phyloP scores from a whole-genome alignment of 2,113 vertebrate species.

The Microcebus ravelobensis region DNA sequence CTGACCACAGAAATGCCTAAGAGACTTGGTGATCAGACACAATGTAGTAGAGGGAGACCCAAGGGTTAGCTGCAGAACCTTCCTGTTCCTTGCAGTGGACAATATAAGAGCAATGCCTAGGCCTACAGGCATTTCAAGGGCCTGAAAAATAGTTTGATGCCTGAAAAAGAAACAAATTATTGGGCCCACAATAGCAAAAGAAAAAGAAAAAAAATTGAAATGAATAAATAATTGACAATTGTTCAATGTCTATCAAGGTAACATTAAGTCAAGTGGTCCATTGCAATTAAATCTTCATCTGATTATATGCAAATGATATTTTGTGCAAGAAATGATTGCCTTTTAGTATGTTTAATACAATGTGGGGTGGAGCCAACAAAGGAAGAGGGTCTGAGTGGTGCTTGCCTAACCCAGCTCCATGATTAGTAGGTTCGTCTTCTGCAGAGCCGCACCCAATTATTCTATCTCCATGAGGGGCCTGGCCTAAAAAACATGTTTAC shows the following conservation, averaged over 20 bases:
- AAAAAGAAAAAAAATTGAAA: constrained; percentile 3
- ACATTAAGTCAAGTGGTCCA: not conserved
- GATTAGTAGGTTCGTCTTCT: not conserved
- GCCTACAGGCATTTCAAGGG: not conserved
- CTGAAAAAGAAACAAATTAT: not conserved
- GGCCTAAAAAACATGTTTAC: not conserved
- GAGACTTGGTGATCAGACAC: not conserved
- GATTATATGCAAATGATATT: not conserved
- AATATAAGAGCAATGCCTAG: not conserved
- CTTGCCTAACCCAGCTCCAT: not conserved
- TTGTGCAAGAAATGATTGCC: not conserved
- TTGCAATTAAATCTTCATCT: not conserved
- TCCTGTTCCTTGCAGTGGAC: not conserved
- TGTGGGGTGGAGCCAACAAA: not conserved
- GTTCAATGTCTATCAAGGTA: not conserved
- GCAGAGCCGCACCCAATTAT: not conserved
- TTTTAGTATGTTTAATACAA: not conserved
- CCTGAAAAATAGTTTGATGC: not conserved
- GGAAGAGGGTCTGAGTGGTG: not conserved
- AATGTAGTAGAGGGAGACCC: not conserved
- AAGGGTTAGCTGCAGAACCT: not conserved
- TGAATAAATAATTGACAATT: not conserved
- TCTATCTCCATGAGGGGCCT: not conserved
- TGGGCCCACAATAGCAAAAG: not conserved
- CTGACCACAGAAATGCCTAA: not conserved